Base-by-base conservation (phyloP, 2,888 invertebrate genomes). In the Metopia argyrocephala region DNA sequence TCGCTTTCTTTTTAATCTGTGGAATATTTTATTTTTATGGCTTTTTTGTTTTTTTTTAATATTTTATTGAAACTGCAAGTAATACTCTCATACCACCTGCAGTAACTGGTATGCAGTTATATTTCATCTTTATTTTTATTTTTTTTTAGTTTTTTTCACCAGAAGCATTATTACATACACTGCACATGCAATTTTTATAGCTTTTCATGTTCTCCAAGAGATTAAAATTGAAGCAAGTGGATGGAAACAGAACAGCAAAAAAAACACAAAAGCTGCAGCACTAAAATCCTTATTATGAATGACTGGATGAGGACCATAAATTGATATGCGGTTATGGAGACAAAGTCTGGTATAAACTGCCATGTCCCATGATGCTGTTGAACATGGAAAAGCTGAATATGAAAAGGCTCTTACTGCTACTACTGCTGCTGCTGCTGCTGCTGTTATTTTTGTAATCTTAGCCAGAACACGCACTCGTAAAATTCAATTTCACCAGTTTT, bases 11-110 rank as follows among this genome's bases (percentile, higher is more conserved):
- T 65, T 5, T 23, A 12, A 31, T 28, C 18, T 27, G 12, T 31
- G 62, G 31, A 2, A n/a, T 46, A 2, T 20, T 31, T 31, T 31
- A 31, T 12, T 12, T 31, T 46, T 46, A 15, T 23, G 38, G 6
- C 59, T 18, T 75, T 64, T 48, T 27, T 25, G 21, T 31, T 20
- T 59, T 31, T 59, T 28, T 57, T 15, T 52, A 70, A 38, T 50
- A 73, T 80, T 80, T 78, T 78, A 81, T 81, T 81, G 81, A 74
- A 81, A 78, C 45, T 69, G 69, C 74, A 45, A 48, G 54, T 56
- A 69, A 74, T 78, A n/a, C n/a, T n/a, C n/a, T n/a, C n/a, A n/a
- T n/a, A 70, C 76, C 81, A 81, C 76, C 76, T 81, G 79, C 74
- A 54, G 64, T 57, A 45, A 15, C 15, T 50, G 61, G 38, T 57